These are phyloP conservation scores for Melanotus villosus DNA, from an alignment of 2,888 invertebrate genomes.

Conservation along the genomic window DNA sequence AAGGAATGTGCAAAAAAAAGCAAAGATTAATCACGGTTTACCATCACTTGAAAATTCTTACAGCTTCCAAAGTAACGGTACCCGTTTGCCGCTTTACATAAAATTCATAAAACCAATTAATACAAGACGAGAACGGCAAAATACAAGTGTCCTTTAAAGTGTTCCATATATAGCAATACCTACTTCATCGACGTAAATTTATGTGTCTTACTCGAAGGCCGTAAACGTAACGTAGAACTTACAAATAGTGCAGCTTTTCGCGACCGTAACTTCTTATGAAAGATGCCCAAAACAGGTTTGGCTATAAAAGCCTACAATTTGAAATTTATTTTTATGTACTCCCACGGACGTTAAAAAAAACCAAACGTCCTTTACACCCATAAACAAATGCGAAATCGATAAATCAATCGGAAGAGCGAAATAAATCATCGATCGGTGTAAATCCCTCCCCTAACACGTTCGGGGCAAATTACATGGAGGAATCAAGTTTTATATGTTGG, in stretches of 20 bases:
- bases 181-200: not conserved
- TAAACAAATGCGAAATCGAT: not conserved
- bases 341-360: too few species aligned
- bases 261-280: not conserved
- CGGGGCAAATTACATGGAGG: slow-evolving; percentile 32
- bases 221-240: not conserved
- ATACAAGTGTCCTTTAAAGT: slow-evolving; percentile 17
- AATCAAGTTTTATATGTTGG: slow-evolving; percentile 11
- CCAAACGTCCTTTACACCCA: not conserved
- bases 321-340: too few species aligned
- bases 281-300: not conserved
- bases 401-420: not conserved
- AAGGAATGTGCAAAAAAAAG: not conserved
- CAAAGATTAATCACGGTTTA: not conserved
- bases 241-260: not conserved
- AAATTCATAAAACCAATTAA: slow-evolving; percentile 9
- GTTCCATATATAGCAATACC: slow-evolving; percentile 5
- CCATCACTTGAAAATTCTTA: not conserved
- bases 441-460: slow-evolving; percentile 28
- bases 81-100: not conserved
- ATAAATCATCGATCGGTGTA: slow-evolving; percentile 19
- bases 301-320: too few species aligned
- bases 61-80: not conserved
- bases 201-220: not conserved
- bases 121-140: not conserved